Evolutionary conservation across 2,113 vertebrate genomes (phyloP).

Genomic region (Elephantulus edwardii): DNA sequence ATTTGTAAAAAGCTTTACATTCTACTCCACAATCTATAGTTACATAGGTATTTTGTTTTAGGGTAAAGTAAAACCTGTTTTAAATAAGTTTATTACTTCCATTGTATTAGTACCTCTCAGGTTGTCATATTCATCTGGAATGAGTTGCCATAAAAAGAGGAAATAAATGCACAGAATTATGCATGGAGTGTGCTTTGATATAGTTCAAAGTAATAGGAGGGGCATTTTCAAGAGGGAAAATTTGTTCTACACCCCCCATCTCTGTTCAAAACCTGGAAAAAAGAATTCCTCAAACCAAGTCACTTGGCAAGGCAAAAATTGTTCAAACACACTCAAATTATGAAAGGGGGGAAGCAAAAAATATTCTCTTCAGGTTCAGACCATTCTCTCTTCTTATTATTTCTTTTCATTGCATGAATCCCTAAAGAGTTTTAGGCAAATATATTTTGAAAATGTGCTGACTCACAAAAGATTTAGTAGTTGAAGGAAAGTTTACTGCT

Average conservation of each 20-base stretch:
- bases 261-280: background rate
- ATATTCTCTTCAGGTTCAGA: constrained; percentile 33
- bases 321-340: constrained; percentile 33
- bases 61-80: constrained; percentile 56
- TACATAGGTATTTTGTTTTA: constrained; percentile 65
- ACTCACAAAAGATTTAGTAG: constrained; percentile 47
- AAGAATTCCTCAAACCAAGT: constrained; percentile 36
- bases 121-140: constrained; percentile 72
- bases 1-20: constrained; percentile 61
- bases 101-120: constrained; percentile 67
- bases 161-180: constrained; percentile 67
- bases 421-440: constrained; percentile 57
- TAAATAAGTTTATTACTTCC: constrained; percentile 64
- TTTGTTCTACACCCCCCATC: background rate
- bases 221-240: constrained; percentile 29
- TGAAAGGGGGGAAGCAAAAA: background rate
- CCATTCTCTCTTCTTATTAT: constrained; percentile 2
- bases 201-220: constrained; percentile 62
- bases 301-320: constrained; percentile 39
- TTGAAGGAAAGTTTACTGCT: constrained; percentile 4
- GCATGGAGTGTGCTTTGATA: constrained; percentile 59
- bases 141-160: constrained; percentile 52
- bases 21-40: constrained; percentile 48
- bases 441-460: constrained; percentile 46
- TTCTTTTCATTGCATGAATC: constrained; percentile 44